A percentile compares a stretch with the other conserved stretches of the same genome.
These are phyloP conservation scores for Discoglossus pictus DNA, from an alignment of 2,797 vertebrate species.

Conservation along the genomic window DNA sequence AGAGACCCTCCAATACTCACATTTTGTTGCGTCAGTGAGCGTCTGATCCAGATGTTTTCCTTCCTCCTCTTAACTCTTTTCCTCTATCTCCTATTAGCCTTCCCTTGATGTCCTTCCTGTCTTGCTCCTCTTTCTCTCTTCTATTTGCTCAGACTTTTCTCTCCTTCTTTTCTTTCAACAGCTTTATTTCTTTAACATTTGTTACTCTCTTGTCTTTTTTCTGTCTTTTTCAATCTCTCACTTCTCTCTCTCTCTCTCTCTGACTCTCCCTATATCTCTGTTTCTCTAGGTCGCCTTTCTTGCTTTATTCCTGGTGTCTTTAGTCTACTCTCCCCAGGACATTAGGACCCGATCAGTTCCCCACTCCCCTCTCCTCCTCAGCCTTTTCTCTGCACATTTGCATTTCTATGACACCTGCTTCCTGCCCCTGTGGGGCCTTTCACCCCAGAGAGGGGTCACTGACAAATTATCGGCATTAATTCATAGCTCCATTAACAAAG, in stretches of 20 bases:
- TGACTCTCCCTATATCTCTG: not conserved
- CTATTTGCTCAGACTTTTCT: not conserved
- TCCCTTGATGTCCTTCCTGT: not conserved
- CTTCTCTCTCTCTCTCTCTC: not conserved
- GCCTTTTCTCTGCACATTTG: conserved; percentile 45
- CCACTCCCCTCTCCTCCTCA: conserved; percentile 38
- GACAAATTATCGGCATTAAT: conserved; percentile 50
- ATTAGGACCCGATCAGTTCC: conserved; percentile 40
- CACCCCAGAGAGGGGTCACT: conserved; percentile 40
- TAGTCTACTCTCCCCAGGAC: conserved; percentile 15
- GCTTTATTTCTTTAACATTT: not conserved
- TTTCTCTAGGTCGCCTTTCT: not conserved
- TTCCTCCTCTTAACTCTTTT: not conserved
- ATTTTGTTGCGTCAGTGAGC: too few relatives aligned
- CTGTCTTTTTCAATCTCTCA: not conserved
- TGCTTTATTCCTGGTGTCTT: conserved; percentile 20
- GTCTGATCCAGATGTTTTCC: not conserved
- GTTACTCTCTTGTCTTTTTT: not conserved
- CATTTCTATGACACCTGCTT: conserved; percentile 52
- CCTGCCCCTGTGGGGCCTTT: conserved; percentile 50
- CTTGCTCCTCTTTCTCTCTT: not conserved
- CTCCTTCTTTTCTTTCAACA: not conserved
- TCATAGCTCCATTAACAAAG: conserved; percentile 51
- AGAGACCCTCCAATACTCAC: too few relatives aligned
- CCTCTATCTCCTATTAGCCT: not conserved